These are phyloP conservation scores for Macaria liturata DNA, from an alignment of 2,888 invertebrate species.

Conservation along the genomic window DNA sequence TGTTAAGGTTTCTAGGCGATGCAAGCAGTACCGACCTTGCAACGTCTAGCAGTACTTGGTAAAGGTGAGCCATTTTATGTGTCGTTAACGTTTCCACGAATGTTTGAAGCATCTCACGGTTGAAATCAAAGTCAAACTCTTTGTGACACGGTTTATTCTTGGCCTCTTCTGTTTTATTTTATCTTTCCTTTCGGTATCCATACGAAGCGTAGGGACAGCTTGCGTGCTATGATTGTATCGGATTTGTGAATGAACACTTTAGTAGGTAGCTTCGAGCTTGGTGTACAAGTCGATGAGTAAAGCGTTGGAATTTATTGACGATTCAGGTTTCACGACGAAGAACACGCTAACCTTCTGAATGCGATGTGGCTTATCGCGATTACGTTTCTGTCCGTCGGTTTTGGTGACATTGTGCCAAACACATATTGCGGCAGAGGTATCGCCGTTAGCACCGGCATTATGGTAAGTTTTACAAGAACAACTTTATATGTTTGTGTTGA, in stretches of 20 bases:
- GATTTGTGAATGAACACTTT: constrained; percentile 46
- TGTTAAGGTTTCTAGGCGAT: constrained; percentile 49
- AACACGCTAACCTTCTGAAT: constrained; percentile 99
- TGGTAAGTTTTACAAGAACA: constrained; percentile 90
- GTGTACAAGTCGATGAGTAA: constrained; percentile 58
- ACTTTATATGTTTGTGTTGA: constrained; percentile 70
- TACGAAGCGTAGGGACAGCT: constrained; percentile 40
- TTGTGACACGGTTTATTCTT: constrained; percentile 47
- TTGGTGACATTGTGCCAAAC: constrained; percentile 99
- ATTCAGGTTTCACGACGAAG: constrained; percentile 98
- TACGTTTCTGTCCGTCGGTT: constrained; percentile 99
- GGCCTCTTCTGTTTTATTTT: constrained; percentile 45
- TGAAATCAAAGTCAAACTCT: constrained; percentile 81
- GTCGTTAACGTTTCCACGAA: constrained; percentile 55
- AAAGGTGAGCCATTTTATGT: constrained; percentile 84
- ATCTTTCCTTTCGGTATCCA: constrained; percentile 50
- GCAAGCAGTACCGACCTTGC: constrained; percentile 65
- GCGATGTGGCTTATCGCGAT: constrained; percentile 99
- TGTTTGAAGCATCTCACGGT: constrained; percentile 59
- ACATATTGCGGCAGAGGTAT: constrained; percentile 99
- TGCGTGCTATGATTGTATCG: constrained; percentile 50
- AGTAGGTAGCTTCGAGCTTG: constrained; percentile 39
- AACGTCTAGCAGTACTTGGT: constrained; percentile 60
- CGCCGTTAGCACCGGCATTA: constrained; percentile 99
- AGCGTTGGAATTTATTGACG: constrained; percentile 75